Evolutionary conservation across 2,797 vertebrate species (phyloP).

Genomic region (Lateolabrax maculatus): DNA sequence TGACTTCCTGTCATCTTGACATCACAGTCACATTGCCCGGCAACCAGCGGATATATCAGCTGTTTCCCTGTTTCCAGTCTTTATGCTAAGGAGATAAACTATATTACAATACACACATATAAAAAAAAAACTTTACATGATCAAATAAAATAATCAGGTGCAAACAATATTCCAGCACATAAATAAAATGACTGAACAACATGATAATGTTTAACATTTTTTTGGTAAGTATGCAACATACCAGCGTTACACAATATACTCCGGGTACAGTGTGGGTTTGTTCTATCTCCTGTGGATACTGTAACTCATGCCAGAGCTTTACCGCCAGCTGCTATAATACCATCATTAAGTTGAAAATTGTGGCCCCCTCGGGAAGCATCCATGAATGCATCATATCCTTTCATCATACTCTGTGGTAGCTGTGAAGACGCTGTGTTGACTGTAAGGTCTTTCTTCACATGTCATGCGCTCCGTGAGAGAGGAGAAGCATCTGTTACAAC

Average conservation of each 20-base stretch:
- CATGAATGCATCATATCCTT: slow-evolving; percentile 57
- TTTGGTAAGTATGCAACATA: not conserved
- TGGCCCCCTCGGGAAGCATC: slow-evolving; percentile 28
- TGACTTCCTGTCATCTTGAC: not conserved
- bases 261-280: not conserved
- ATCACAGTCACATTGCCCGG: not conserved
- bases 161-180: not conserved
- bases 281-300: slow-evolving; percentile 34
- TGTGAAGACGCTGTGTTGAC: slow-evolving; percentile 49
- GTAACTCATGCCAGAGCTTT: slow-evolving; percentile 38
- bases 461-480: slow-evolving; percentile 25
- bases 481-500: slow-evolving; percentile 53
- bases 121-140: not conserved
- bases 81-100: no score
- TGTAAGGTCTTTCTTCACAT: slow-evolving; percentile 26
- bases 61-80: not conserved
- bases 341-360: slow-evolving; percentile 65
- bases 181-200: not conserved
- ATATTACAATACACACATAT: not conserved
- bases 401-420: slow-evolving; percentile 36
- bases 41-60: not conserved
- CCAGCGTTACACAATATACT: not conserved
- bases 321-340: slow-evolving; percentile 48
- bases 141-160: not conserved
- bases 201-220: not conserved